These are phyloP conservation scores for Phoenicopterus ruber DNA, from an alignment of 2,113 vertebrate genomes.

Conservation along the genomic window DNA sequence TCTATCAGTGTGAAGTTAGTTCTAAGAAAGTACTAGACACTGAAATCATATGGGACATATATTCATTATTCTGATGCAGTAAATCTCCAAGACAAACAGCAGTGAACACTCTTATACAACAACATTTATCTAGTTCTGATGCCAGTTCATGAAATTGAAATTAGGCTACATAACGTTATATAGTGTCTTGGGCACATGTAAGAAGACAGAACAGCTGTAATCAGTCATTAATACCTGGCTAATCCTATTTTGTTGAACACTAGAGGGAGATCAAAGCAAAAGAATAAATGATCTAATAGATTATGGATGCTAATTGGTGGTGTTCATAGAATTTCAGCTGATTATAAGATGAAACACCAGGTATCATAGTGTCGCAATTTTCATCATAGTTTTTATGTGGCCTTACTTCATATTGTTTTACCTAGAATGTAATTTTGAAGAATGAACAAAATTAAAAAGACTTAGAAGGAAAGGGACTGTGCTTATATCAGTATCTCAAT, in stretches of 20 bases:
- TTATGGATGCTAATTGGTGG: neutral
- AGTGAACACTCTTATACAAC: neutral
- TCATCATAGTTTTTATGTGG: neutral
- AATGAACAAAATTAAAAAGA: neutral
- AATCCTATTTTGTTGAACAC: neutral
- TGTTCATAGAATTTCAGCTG: neutral
- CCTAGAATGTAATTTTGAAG: neutral
- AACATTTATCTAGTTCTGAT: neutral
- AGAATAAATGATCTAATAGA: neutral
- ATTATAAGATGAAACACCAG: neutral
- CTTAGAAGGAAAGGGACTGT: neutral
- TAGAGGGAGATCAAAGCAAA: conserved; percentile 66
- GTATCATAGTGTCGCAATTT: neutral
- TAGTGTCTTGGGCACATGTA: neutral
- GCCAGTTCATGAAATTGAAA: neutral
- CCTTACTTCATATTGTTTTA: neutral
- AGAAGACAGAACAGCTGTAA: neutral
- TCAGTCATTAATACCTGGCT: neutral
- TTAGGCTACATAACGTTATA: neutral
- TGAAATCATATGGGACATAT: neutral
- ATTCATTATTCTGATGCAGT: neutral
- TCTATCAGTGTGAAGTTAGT: neutral
- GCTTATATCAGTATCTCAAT: neutral
- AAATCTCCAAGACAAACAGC: neutral
- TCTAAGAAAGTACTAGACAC: neutral